phyloP scores from a whole-genome alignment of 2,113 vertebrate species.

The Ptyas mucosa region DNA sequence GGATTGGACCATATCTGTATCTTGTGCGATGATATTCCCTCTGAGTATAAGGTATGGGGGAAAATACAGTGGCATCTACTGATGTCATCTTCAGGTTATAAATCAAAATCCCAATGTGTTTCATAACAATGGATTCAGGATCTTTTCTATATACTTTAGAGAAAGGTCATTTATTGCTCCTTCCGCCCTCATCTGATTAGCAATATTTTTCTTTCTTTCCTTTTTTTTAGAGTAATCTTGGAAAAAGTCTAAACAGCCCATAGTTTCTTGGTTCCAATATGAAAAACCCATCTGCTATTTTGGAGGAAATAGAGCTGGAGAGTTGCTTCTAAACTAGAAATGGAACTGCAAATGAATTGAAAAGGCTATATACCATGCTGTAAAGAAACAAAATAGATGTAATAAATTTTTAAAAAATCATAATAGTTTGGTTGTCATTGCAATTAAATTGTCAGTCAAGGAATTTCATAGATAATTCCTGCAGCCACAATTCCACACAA shows the following conservation, averaged over 20 bases:
- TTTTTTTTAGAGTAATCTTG: conserved; percentile 37
- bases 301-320: background rate
- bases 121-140: background rate
- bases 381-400: background rate
- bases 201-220: background rate
- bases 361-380: background rate
- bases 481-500: background rate
- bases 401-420: background rate
- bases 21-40: background rate
- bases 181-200: background rate
- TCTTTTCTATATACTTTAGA: background rate
- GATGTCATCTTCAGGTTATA: background rate
- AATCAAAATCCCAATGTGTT: background rate
- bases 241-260: background rate
- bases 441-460: background rate
- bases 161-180: background rate
- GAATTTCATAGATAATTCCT: background rate
- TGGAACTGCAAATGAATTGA: background rate
- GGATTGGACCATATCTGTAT: background rate
- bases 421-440: background rate
- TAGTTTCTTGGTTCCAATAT: background rate
- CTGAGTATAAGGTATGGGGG: too few species aligned
- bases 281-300: background rate
- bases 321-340: background rate
- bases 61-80: background rate